Evolutionary conservation across 2,113 vertebrate species (phyloP).

Genomic region (Ictidomys tridecemlineatus): DNA sequence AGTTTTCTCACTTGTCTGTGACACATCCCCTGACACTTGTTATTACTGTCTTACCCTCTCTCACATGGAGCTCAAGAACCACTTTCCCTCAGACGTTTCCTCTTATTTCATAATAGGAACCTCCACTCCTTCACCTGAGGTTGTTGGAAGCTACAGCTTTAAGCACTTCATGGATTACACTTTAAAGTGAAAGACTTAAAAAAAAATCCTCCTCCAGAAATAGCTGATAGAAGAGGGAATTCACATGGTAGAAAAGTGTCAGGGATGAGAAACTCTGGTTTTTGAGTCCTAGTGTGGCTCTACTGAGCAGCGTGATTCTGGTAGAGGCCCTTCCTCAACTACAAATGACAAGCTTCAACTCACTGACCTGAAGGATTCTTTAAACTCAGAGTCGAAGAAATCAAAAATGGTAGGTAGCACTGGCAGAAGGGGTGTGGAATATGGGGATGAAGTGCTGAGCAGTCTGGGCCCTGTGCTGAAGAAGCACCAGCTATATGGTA

Average conservation of each 20-base stretch:
- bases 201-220: neutral
- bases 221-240: neutral
- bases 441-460: neutral
- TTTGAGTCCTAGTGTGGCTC: neutral
- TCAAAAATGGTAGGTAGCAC: accelerated
- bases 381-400: neutral
- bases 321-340: neutral
- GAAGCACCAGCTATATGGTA: neutral
- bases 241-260: neutral
- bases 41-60: neutral
- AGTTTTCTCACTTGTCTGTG: neutral
- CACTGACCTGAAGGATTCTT: neutral
- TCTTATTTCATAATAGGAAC: neutral
- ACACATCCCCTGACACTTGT: neutral
- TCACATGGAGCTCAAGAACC: neutral
- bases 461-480: neutral
- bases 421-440: neutral
- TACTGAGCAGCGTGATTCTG: neutral
- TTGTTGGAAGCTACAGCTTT: conserved; percentile 4
- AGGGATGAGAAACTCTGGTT: neutral
- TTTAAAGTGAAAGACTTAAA: neutral
- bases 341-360: neutral
- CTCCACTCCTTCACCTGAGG: neutral
- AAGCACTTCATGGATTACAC: neutral
- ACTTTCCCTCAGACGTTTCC: neutral